Base-by-base conservation (phyloP, 2,113 vertebrate species). In the Syrrhaptes paradoxus region DNA sequence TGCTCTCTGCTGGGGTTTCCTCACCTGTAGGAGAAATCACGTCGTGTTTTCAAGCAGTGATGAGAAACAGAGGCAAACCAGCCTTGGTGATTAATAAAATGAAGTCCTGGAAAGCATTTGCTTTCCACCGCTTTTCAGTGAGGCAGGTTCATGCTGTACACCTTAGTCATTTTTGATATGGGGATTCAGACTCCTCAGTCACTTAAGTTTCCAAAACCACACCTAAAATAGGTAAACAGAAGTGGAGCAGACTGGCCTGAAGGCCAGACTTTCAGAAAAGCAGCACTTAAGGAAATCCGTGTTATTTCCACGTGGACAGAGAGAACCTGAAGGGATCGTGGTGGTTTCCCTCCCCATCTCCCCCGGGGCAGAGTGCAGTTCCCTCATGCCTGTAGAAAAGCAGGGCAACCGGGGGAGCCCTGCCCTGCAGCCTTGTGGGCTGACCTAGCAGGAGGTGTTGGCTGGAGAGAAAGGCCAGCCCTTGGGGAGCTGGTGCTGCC, bases 381-480 rank as follows among this genome's bases (percentile, higher is more conserved):
- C 32, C n/a, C 28, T 41, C 41, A 41, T 17, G 32, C 36, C 20
- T 7, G 11, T 3, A 16, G 46, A 59, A 24, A 36, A 57, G 45
- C 8, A 2, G n/a, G 25, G 32, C 59, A 57, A 45, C 43, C 2
- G n/a, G 61, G 20, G 8, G 45, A 57, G 26, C 58, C 32, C 25
- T 46, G 17, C 9, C 25, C 28, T 11, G 38, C 10, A 26, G 54
- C 34, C 49, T 29, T 49, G 24, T 18, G 61, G 22, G 7, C 55
- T 1, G 1, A 8, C 22, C 25, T 61, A 1, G 34, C 4, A 9
- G 17, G 43, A 51, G 0, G 21, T 3, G 19, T 48, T 58, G n/a
- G 51, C 49, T 24, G 34, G 48, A 81, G 48, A 31, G 65, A 17
- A 22, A 13, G 43, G 17, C 24, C 57, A 49, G 26, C 24, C 41